Conservation (phyloP, 2,113 vertebrate species). For the Tapirus terrestris region DNA sequence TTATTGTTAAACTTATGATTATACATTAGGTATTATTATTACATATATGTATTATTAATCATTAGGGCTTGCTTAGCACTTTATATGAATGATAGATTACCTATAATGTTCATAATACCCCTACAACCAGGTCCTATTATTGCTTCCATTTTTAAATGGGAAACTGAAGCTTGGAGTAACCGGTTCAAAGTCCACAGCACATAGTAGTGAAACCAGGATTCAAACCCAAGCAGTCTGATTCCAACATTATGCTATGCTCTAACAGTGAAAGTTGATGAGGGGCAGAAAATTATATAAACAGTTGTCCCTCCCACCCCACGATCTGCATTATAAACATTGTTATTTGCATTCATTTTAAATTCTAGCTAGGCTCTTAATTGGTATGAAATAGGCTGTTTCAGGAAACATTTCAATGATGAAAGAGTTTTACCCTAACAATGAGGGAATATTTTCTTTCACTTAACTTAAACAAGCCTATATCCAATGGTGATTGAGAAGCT, state of each 20-base stretch:
- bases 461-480: background rate
- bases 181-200: background rate
- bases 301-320: background rate
- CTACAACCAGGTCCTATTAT: background rate
- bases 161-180: constrained; percentile 12
- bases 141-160: background rate
- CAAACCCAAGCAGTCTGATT: background rate
- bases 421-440: background rate
- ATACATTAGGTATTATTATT: constrained; percentile 15
- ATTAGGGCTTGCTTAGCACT: background rate
- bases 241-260: background rate
- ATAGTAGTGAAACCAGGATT: background rate
- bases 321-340: background rate
- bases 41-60: background rate
- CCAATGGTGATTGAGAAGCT: background rate
- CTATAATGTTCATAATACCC: background rate
- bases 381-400: background rate
- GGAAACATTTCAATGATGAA: constrained; percentile 16
- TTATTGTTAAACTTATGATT: background rate
- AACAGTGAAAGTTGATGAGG: background rate
- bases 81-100: background rate
- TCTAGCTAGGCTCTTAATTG: background rate
- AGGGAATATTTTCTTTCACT: background rate
- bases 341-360: constrained; percentile 52
- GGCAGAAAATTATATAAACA: constrained; percentile 8